Base-by-base conservation (phyloP, 2,113 vertebrate genomes). In the Hyaena hyaena region DNA sequence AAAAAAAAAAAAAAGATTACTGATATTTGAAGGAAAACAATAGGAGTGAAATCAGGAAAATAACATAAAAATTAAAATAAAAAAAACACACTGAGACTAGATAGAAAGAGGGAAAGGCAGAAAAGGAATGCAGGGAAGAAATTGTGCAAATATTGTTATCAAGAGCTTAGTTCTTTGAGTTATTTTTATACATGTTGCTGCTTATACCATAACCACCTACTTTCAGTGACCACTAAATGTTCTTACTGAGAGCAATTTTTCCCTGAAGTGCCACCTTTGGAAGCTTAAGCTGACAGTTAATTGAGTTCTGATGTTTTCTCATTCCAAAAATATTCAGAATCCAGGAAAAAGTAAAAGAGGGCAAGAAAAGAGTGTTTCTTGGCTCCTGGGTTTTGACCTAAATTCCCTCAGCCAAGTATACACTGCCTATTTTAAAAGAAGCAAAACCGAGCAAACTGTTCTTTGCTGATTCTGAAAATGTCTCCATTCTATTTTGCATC, bases 401-500 rank as follows among this genome's bases (percentile, higher is more conserved):
- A 84, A 92, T 94, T 68, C n/a, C 28, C 48, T 86, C 26, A 86
- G 10, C 2, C 8, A 63, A 88, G 3, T 55, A 26, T 53, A 14
- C 23, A 81, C 26, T 76, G 31, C 19, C 28, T 77, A 53, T 76
- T 76, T 63, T 48, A 33, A 89, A 93, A 86, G 43, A 86, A 81
- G 5, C n/a, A 84, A 88, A 84, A 85, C 33, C 76, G n/a, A 88
- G 10, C 31, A 89, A 90, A 39, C 88, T 89, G 35, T 96, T 86
- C 82, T 96, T 74, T 86, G 45, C 61, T 81, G 10, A 93, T 81
- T 55, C 61, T 84, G 35, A 45, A 96, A 98, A 89, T 48, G 1
- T 76, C 31, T 50, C 61, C 81, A 73, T 97, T 97, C 97, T 88
- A 95, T 79, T 97, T 90, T 88, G 31, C 4, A 86, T 92, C 4